These are phyloP conservation scores for Semaprochilodus insignis DNA, from an alignment of 2,797 vertebrate genomes.

Conservation along the genomic window DNA sequence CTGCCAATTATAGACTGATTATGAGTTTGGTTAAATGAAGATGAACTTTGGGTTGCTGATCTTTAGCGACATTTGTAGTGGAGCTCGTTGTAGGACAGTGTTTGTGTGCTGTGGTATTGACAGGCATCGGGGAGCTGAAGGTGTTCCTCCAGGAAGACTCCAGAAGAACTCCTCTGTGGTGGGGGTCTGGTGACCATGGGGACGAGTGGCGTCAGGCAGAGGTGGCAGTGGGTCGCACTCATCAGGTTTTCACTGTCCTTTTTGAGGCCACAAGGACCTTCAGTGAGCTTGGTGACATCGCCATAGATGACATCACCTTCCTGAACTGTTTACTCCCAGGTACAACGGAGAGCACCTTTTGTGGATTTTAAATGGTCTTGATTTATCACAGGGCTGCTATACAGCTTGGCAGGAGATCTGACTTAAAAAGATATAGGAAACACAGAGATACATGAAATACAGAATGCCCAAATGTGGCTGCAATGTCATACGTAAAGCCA, in stretches of 20 bases:
- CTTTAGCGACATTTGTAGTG: background rate
- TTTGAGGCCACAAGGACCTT: constrained; percentile 75
- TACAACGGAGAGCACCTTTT: constrained; percentile 44
- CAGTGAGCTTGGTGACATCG: constrained; percentile 68
- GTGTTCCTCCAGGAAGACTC: constrained; percentile 67
- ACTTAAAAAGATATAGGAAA: too few species aligned
- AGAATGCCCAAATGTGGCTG: too few species aligned
- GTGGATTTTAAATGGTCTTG: background rate
- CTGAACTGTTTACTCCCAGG: constrained; percentile 75
- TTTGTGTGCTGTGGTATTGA: background rate
- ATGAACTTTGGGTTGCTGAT: background rate
- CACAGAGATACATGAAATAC: too few species aligned
- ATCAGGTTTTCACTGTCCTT: constrained; percentile 71
- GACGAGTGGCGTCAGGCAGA: constrained; percentile 70
- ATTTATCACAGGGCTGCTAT: background rate
- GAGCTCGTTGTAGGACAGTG: background rate
- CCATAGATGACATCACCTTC: constrained; percentile 78
- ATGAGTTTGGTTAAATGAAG: background rate
- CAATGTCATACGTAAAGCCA: too few species aligned
- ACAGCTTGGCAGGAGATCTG: background rate
- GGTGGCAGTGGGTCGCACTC: constrained; percentile 68
- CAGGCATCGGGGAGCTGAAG: constrained; percentile 69
- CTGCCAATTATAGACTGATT: too few species aligned
- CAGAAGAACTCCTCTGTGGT: constrained; percentile 71
- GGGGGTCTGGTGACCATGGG: constrained; percentile 69